Evolutionary conservation across 2,888 invertebrate species (phyloP), one percentile per base, ranked within the genome.

Genomic region (Gerris lacustris): DNA sequence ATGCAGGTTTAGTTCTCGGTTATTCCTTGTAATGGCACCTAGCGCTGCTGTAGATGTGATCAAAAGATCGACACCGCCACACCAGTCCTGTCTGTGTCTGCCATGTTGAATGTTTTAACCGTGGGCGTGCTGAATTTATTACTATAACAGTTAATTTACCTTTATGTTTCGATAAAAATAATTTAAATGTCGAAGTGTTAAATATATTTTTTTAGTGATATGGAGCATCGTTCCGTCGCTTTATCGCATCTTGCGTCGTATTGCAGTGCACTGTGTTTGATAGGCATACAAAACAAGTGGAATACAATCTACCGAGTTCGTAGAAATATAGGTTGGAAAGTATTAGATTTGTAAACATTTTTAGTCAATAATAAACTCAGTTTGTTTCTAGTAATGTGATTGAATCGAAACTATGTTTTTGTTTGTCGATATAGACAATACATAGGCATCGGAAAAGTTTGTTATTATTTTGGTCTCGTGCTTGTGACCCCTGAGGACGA

Each of bases 401-500:
- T 9, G 9, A 55, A 9, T 55, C 15, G 9, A 11, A 55, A 15
- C 55, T 11, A 55, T 9, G 55, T 55, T 15, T 55, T 55, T n/a
- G 43, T n/a, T 43, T 44, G 67, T 44, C 43, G 67, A 44, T 44
- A 67, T 67, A 7, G 67, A 11, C 67, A 15, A 67, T 44, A 31
- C 43, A 7, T 7, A 11, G 55, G 15, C 31, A 7, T 67, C 6
- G 6, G 11, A 11, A 67, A 67, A 31, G 67, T 67, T 44, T 11
- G 67, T 67, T 44, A 67, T 18, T 31, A 67, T 17, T 66, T 66
- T 66, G 6, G 43, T 64, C 64, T 82, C 82, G 84, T 85, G 84
- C 84, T 85, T 81, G 85, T 85, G 84, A 85, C 82, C 31, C 31
- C 84, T 83, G 80, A 81, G 82, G 83, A 80, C 79, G 81, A 82